Evolutionary conservation across 2,797 vertebrate species (phyloP), one percentile per base, ranked within the genome.

Genomic region (Ciconia nigra): DNA sequence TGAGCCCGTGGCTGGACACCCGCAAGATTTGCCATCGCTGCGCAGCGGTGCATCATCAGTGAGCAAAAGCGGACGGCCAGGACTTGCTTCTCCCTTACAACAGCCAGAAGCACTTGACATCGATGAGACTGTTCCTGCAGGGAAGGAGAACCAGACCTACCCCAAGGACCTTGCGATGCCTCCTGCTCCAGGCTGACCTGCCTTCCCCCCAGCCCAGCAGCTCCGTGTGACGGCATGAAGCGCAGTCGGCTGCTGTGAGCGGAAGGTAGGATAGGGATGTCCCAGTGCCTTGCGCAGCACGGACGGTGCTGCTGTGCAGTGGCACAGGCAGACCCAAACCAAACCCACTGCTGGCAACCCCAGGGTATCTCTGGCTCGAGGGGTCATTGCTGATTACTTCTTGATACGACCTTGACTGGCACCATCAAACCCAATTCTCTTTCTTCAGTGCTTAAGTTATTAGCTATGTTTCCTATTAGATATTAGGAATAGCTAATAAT

Each of bases 11-110:
- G 41, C 28, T 29, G 15, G n/a, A 29, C 29, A 69, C 39, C 47
- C 47, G 13, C 37, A 26, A 44, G 58, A 11, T 59, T 71, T 2
- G 1, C 35, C 35, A 7, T 35, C 1, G 1, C 58, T 33, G 22
- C 2, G 1, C 0, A 1, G 29, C 3, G 2, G 52, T 19, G 25
- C 25, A 18, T 28, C 25, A 83, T 2, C 37, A 18, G 55, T 9
- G 49, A 78, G 61, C 44, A 63, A 33, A 39, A 58, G 26, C 2
- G 3, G 41, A 33, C 0, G 19, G 55, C 18, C 28, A 35, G 33
- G 51, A 29, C 41, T 54, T 65, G 20, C 33, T 63, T 73, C 22
- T 89, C 31, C 16, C 29, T 61, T 19, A 6, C 0, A 2, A 54
- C 44, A 54, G 44, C 28, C 55, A 63, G 77, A 69, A 74, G 51